A percentile compares a stretch with the other conserved stretches of the same genome.
phyloP scores from a whole-genome alignment of 2,797 vertebrate genomes.

The Coregonus suidteri region DNA sequence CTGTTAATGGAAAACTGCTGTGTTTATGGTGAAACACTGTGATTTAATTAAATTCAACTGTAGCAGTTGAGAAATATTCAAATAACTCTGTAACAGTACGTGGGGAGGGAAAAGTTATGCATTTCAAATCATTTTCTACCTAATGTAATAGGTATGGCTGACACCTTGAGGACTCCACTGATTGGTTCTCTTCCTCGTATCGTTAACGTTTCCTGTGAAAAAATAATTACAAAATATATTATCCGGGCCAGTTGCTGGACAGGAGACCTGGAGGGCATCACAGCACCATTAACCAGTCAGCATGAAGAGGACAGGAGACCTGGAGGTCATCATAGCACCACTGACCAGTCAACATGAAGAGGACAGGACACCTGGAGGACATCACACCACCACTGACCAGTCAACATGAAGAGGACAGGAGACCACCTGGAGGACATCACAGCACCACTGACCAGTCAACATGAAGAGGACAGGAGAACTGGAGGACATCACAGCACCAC shows the following conservation, averaged over 20 bases:
- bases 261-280: too few species aligned
- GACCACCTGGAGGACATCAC: too few species aligned
- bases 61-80: slow-evolving; percentile 12
- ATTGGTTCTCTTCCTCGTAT: not conserved
- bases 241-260: not conserved
- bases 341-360: too few species aligned
- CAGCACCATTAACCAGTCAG: too few species aligned
- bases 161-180: slow-evolving; percentile 60
- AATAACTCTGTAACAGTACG: not conserved
- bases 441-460: too few species aligned
- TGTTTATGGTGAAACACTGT: not conserved
- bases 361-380: too few species aligned
- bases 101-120: slow-evolving; percentile 50
- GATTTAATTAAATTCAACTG: slow-evolving; percentile 14
- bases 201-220: not conserved
- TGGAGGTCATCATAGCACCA: too few species aligned
- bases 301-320: too few species aligned
- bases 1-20: slow-evolving; percentile 3
- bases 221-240: slow-evolving; percentile 17
- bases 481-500: too few species aligned
- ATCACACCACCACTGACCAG: too few species aligned
- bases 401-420: too few species aligned
- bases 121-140: slow-evolving; percentile 57
- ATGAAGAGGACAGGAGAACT: too few species aligned
- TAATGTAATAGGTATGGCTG: slow-evolving; percentile 55